These are phyloP conservation scores for Ranitomeya imitator DNA, from an alignment of 2,113 vertebrate species.

Conservation along the genomic window DNA sequence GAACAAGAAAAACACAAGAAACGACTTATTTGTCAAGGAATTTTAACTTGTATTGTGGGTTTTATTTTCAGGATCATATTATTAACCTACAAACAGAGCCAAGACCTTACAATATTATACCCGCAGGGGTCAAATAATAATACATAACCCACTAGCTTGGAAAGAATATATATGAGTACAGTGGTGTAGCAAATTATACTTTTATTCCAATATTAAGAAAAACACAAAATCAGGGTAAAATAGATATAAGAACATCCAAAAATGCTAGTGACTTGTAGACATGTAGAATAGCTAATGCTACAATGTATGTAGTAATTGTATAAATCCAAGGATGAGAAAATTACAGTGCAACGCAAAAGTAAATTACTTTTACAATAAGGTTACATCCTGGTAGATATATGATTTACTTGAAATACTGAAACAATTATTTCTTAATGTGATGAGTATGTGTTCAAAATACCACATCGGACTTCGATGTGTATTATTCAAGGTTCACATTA, in stretches of 20 bases:
- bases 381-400: background rate
- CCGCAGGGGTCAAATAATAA: background rate
- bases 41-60: constrained; percentile 15
- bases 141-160: background rate
- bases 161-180: background rate
- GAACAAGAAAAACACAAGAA: constrained; percentile 22
- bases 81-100: constrained; percentile 7
- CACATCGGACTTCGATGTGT: too few relatives aligned
- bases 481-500: too few relatives aligned
- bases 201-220: too few relatives aligned
- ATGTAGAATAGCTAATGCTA: too few relatives aligned
- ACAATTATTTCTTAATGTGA: too few relatives aligned
- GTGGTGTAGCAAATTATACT: background rate
- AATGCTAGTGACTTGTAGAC: too few relatives aligned
- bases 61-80: constrained; percentile 23
- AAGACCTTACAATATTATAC: background rate
- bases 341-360: background rate
- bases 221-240: too few relatives aligned
- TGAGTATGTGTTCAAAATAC: too few relatives aligned
- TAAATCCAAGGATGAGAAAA: background rate
- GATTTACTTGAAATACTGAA: background rate
- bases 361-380: background rate
- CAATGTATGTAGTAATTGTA: too few relatives aligned
- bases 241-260: too few relatives aligned
- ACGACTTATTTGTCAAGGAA: constrained; percentile 32